These are phyloP conservation scores for Aphaenogaster rudis DNA, from an alignment of 1,140 invertebrate genomes.

Conservation along the genomic window DNA sequence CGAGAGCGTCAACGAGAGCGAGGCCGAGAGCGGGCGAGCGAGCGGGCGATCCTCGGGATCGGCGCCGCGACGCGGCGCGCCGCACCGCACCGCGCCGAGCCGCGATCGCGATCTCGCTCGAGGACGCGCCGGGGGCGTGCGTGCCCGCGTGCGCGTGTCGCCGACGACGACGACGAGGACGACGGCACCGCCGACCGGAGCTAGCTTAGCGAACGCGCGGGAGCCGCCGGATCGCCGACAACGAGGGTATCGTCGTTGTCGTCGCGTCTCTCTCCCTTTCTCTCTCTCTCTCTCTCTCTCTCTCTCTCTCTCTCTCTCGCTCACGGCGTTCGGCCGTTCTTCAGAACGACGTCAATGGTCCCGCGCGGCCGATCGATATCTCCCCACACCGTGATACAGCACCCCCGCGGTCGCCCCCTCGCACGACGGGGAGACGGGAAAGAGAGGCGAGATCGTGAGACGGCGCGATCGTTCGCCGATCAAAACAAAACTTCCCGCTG, in stretches of 20 bases:
- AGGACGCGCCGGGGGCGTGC: neutral
- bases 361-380: slow-evolving; percentile 75
- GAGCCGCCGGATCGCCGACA: neutral
- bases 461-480: slow-evolving; percentile 66
- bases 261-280: too few relatives aligned
- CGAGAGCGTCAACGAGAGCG: slow-evolving; percentile 58
- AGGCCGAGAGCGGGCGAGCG: slow-evolving; percentile 48
- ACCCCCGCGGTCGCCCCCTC: slow-evolving; percentile 49
- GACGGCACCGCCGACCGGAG: neutral
- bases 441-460: slow-evolving; percentile 33
- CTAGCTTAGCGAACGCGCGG: neutral
- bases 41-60: slow-evolving; percentile 57
- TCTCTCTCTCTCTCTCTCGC: neutral
- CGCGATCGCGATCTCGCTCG: slow-evolving; percentile 54
- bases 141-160: neutral
- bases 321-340: slow-evolving; percentile 64
- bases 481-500: slow-evolving; percentile 74
- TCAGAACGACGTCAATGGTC: slow-evolving; percentile 76
- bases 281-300: neutral
- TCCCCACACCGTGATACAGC: slow-evolving; percentile 65
- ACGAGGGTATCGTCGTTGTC: neutral
- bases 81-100: slow-evolving; percentile 22
- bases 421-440: neutral
- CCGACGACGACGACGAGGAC: neutral
- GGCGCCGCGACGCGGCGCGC: slow-evolving; percentile 46